Percentiles rank a stretch among this genome's conserved stretches.
phyloP scores from a whole-genome alignment of 2,888 invertebrate species.

The Plemyria rubiginata region DNA sequence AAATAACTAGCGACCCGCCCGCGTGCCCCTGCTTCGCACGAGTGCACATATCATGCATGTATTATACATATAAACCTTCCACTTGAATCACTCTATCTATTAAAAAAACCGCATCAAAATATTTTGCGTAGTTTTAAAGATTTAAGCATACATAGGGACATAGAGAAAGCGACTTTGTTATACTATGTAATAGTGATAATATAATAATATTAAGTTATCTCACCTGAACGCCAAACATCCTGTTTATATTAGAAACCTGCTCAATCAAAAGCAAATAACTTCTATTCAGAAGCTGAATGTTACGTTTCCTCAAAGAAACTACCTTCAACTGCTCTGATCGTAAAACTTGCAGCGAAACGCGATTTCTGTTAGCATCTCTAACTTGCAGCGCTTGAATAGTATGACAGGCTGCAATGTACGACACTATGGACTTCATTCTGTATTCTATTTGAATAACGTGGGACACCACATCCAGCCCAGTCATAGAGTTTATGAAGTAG shows the following conservation, averaged over 20 bases:
- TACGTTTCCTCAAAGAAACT: constrained; percentile 25
- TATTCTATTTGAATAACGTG: constrained; percentile 46
- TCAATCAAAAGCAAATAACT: constrained; percentile 43
- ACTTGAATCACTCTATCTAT: no score
- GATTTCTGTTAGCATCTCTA: not conserved
- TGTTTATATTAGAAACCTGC: constrained; percentile 42
- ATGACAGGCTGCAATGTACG: constrained; percentile 28
- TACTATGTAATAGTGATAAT: no score
- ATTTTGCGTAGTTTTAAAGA: no score
- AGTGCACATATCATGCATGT: no score
- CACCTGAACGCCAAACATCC: constrained; percentile 43
- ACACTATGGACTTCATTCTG: constrained; percentile 33
- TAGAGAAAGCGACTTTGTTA: no score
- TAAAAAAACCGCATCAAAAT: no score
- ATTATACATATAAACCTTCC: no score
- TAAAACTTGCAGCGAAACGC: constrained; percentile 3
- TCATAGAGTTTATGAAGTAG: constrained; percentile 41
- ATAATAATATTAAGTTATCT: no score
- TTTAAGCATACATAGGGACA: no score
- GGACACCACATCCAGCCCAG: constrained; percentile 36
- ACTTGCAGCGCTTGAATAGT: not conserved
- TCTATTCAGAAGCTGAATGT: constrained; percentile 35
- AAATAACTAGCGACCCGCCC: no score
- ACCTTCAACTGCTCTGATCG: constrained; percentile 29
- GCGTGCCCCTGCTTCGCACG: no score